Evolutionary conservation across 37 sponge, comb jelly and placozoan genomes (phyloP), one percentile per base, ranked within the genome.

Genomic region (Bolinopsis microptera): DNA sequence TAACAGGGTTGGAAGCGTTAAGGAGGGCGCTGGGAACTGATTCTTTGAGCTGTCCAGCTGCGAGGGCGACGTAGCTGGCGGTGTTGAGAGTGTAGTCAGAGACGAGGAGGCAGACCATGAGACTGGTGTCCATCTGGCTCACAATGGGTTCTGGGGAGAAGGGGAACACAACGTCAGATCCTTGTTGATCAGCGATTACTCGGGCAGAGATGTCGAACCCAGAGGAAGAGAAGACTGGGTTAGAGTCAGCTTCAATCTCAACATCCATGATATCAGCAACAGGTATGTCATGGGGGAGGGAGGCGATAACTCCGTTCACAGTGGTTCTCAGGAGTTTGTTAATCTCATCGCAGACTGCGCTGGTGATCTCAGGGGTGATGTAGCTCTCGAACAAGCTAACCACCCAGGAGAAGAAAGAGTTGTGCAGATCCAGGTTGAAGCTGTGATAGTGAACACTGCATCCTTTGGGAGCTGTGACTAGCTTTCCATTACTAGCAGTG

Each of bases 21-120:
- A 86, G 2, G 0, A n/a, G n/a, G 8, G 25, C 31, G 90, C 39
- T 86, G 28, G 90, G 90, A 0, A 40, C 61, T 5, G 34, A 23
- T 22, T 86, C 32, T 0, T 26, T 38, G 25, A 86, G 38, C 61
- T 21, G 38, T 2, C 90, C 90, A 24, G 90, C 90, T 0, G 41
- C 0, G 90, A 86, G 41, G 24, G 90, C 27, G 0, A 21, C 35
- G 61, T 41, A 86, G 61, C 36, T 86, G 28, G 36, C 90, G 2
- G 90, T 86, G 31, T 86, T 86, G 90, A 86, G 36, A 9, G 90
- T 86, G 61, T 86, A 86, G 61, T 86, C 90, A 13, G 90, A 86
- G 8, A 86, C 30, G 0, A 86, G 90, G 41, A 86, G 3, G 31
- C 90, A 86, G 27, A 28, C 40, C 90, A 86, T 86, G 48, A 36